Conservation (phyloP, 2,888 invertebrate genomes). For the Syrphus vitripennis region DNA sequence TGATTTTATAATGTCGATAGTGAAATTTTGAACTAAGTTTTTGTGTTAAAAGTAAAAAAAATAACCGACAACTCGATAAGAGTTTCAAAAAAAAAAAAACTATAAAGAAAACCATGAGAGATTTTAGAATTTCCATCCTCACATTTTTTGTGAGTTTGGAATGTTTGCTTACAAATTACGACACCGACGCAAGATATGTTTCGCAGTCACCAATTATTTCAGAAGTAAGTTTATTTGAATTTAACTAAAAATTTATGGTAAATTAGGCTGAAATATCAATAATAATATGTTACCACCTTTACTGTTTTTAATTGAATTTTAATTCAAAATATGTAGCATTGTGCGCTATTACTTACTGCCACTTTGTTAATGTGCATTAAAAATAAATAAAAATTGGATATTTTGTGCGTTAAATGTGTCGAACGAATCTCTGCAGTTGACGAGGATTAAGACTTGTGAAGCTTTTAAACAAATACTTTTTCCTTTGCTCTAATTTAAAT, state of each 20-base stretch:
- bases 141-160: conserved; percentile 57
- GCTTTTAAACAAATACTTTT: no score
- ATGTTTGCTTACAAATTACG: conserved; percentile 26
- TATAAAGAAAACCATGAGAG: conserved; percentile 13
- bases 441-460: no score
- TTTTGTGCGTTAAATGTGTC: no score
- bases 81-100: not conserved
- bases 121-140: conserved; percentile 47
- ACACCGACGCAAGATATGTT: conserved; percentile 49
- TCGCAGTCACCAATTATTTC: conserved; percentile 36
- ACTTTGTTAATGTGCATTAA: not conserved
- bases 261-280: not conserved
- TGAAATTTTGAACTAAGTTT: conserved; percentile 24
- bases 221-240: conserved; percentile 49
- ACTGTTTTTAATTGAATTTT: not conserved
- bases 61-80: not conserved
- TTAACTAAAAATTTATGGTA: not conserved
- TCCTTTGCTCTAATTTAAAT: no score
- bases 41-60: conserved; percentile 12
- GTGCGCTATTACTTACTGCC: no score
- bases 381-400: no score
- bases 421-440: no score
- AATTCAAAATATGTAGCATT: no score
- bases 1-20: conserved; percentile 52
- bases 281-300: not conserved